A percentile compares a stretch with the other conserved stretches of the same genome.
These are phyloP conservation scores for Pelvicachromis taeniatus DNA, from an alignment of 2,113 vertebrate genomes.

Conservation along the genomic window DNA sequence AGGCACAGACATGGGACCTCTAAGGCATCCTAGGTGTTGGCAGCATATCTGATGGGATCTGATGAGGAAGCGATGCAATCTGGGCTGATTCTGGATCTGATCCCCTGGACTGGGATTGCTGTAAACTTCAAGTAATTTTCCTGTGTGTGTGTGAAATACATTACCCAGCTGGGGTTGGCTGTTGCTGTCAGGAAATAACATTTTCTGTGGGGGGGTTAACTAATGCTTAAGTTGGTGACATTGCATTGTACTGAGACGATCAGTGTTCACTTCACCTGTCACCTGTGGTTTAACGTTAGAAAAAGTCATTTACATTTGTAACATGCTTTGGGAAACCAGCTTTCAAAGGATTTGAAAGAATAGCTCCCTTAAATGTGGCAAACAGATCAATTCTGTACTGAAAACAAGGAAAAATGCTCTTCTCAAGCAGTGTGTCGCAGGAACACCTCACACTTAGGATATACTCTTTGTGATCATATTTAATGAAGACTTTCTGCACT, in stretches of 20 bases:
- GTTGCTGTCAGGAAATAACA: accelerated
- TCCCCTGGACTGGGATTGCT: accelerated
- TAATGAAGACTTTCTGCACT: background rate
- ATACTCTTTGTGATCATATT: background rate
- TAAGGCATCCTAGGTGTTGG: background rate
- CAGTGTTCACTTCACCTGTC: background rate
- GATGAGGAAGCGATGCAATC: background rate
- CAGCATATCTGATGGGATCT: background rate
- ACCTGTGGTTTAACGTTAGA: background rate
- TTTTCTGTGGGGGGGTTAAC: background rate
- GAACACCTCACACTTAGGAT: background rate
- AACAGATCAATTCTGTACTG: background rate
- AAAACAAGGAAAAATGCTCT: background rate
- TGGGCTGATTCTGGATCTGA: background rate
- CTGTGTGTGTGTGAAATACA: background rate
- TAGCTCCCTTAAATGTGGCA: background rate
- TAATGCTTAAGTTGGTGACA: background rate
- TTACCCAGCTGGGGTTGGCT: background rate
- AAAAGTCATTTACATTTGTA: background rate
- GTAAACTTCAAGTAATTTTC: background rate
- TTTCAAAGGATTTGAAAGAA: background rate
- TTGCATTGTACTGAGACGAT: background rate
- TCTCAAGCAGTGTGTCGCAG: background rate
- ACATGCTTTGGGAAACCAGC: background rate
- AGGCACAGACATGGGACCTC: background rate